Evolutionary conservation across 1,140 invertebrate genomes (phyloP).

Genomic region (Agrypnia vestita): DNA sequence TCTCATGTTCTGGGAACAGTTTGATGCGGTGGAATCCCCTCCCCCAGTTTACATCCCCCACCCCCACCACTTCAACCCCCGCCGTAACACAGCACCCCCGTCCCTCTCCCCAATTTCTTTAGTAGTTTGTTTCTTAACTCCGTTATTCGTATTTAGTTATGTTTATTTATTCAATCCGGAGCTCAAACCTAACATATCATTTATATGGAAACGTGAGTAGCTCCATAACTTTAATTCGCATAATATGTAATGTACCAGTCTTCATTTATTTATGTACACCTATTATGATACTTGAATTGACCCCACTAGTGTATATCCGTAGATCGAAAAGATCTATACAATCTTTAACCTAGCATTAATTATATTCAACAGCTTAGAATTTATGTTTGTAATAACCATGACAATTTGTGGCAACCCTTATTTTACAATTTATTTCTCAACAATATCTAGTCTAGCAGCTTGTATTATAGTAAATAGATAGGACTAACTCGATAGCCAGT

Average conservation of each 20-base stretch:
- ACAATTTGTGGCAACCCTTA: too few relatives aligned
- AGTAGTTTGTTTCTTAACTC: conserved; percentile 13
- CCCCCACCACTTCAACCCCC: conserved; percentile 64
- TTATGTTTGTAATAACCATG: too few relatives aligned
- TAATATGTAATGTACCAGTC: background rate
- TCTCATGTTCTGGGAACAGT: conserved; percentile 70
- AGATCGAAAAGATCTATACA: too few relatives aligned
- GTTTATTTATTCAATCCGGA: conserved; percentile 37
- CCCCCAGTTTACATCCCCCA: conserved; percentile 63
- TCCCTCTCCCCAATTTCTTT: conserved; percentile 3
- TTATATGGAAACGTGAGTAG: conserved; percentile 32
- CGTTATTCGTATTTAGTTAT: conserved; percentile 36
- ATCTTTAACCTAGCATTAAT: too few relatives aligned
- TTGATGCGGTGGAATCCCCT: conserved; percentile 68
- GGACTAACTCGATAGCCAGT: too few relatives aligned
- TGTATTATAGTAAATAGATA: too few relatives aligned
- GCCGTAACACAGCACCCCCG: conserved; percentile 24
- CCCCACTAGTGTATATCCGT: too few relatives aligned
- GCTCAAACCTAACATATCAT: conserved; percentile 29
- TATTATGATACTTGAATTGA: too few relatives aligned
- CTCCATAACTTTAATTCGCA: conserved; percentile 1
- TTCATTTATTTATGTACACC: background rate
- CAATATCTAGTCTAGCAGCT: too few relatives aligned
- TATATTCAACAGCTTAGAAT: too few relatives aligned
- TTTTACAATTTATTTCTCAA: too few relatives aligned